Evolutionary conservation across 2,888 invertebrate genomes (phyloP), one percentile per base, ranked within the genome.

Genomic region (Drosophila yooni): DNA sequence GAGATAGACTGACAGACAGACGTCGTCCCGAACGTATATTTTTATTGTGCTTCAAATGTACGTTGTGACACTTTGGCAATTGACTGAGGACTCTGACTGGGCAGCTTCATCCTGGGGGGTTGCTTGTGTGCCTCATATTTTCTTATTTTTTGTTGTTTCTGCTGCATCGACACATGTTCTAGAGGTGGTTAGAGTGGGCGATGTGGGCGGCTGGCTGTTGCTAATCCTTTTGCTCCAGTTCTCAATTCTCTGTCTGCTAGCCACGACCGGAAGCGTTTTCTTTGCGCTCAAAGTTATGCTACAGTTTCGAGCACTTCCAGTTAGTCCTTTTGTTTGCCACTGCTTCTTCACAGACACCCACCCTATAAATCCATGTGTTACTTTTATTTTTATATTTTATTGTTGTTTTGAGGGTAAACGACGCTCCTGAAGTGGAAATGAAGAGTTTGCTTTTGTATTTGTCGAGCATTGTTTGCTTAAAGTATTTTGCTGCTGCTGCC

Each of bases 61-160:
- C 77, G 79, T 88, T 82, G 88, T 89, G 89, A 86, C 85, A 86
- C 85, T 89, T 88, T 89, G 82, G 61, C 75, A 82, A 86, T 80
- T 82, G 82, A 82, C 82, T 74, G 70, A 70, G 68, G 43, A 68
- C 43, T 57, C 70, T 52, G 57, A 21, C 53, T 57, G 62, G 40
- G 64, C 72, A 58, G 61, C 64, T 57, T 54, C 34, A 46, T 70
- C n/a, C 54, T 38, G 11, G 29, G 66, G 62, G 46, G 25, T 67
- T 52, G 57, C 54, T 56, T 65, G 70, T 74, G 78, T 73, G 73
- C 40, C 68, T 76, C 81, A 67, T 53, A 60, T 29, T 15, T 69
- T 29, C 52, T 58, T 56, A 48, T 59, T 46, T 51, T 52, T 54
- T 57, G 54, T 36, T 69, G 33, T 46, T 67, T 40, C 21, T 62